Conservation (phyloP, 2,797 vertebrate genomes). For the Argya squamiceps region DNA sequence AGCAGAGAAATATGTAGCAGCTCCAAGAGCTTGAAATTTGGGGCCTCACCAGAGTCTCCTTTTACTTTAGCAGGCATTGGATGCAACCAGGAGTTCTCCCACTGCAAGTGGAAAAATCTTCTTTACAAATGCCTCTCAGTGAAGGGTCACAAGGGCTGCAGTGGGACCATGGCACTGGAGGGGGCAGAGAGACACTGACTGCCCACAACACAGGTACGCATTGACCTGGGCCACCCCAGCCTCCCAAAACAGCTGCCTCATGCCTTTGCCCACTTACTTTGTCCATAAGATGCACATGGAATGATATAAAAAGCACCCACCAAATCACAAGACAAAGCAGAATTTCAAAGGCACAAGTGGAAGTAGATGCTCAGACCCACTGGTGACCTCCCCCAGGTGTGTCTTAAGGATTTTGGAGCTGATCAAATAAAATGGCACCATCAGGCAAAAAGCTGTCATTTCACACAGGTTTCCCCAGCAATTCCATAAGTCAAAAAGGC, state of each 20-base stretch:
- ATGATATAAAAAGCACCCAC: fast-evolving
- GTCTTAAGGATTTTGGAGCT: neutral
- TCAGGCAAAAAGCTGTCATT: neutral
- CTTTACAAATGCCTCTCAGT: neutral
- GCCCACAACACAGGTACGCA: fast-evolving
- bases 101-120: neutral
- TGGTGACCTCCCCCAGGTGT: neutral
- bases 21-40: neutral
- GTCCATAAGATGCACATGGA: neutral
- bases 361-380: neutral
- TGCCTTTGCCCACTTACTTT: neutral
- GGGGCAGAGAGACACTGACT: neutral
- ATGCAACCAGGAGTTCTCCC: neutral
- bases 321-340: neutral
- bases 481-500: neutral
- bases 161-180: neutral
- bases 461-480: neutral
- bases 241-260: neutral
- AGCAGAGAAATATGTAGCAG: neutral
- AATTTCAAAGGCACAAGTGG: neutral
- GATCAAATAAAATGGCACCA: neutral
- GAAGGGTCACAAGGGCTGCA: fast-evolving
- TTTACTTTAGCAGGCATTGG: neutral
- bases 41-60: neutral
- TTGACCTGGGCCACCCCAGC: fast-evolving